phyloP scores from a whole-genome alignment of 2,888 invertebrate genomes.

The Scaptomyza parva region DNA sequence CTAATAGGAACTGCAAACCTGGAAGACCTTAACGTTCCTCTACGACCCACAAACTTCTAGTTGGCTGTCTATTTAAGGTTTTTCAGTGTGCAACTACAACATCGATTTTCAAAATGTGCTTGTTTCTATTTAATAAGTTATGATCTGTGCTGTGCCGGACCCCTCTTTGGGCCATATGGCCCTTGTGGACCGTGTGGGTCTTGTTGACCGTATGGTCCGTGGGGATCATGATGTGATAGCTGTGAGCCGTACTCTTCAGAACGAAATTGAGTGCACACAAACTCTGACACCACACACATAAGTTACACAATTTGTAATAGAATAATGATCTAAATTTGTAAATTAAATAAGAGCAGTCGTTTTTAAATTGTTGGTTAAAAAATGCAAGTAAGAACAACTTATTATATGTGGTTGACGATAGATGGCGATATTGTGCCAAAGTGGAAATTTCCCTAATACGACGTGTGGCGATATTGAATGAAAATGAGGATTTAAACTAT shows the following conservation, averaged over 20 bases:
- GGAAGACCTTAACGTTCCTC: not conserved
- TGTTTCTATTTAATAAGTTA: too few species aligned
- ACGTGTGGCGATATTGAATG: too few species aligned
- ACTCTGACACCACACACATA: too few species aligned
- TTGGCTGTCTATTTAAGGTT: not conserved
- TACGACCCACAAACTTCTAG: not conserved
- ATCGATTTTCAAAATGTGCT: conserved; percentile 9
- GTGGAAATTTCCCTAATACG: too few species aligned
- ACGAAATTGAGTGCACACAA: conserved; percentile 11
- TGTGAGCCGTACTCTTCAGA: conserved; percentile 15
- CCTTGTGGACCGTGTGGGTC: conserved; percentile 23
- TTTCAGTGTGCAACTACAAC: not conserved
- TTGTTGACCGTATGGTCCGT: conserved; percentile 17
- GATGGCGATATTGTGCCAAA: too few species aligned
- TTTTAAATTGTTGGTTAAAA: too few species aligned
- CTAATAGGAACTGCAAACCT: too few species aligned
- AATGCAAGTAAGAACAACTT: too few species aligned
- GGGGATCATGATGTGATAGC: conserved; percentile 19
- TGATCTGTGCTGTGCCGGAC: conserved; percentile 10
- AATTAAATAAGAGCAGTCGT: too few species aligned
- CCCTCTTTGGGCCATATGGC: conserved; percentile 16
- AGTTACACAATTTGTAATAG: not conserved
- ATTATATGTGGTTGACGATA: too few species aligned
- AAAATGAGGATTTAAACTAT: too few species aligned
- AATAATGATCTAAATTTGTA: too few species aligned